Base-by-base conservation (phyloP, 2,888 invertebrate genomes). In the Nomada hirtipes region DNA sequence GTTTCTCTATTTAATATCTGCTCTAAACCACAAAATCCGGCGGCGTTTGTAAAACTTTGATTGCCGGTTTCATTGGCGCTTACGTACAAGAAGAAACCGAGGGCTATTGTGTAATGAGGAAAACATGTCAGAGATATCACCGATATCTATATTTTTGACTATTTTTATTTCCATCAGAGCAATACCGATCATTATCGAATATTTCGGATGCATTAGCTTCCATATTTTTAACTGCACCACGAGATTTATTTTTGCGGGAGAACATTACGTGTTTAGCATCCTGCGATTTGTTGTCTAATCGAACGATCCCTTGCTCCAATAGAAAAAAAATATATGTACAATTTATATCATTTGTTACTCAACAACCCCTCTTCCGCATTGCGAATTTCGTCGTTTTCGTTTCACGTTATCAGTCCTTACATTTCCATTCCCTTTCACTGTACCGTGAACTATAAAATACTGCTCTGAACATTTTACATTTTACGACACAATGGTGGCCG, bases 21-120 rank as follows among this genome's bases (percentile, higher is more conserved):
- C 29, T 15, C 3, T 29, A 53, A 53, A 60, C 26, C 52, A 76
- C 64, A 60, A 70, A 63, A 55, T 65, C 50, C 26, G 18, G 26
- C 26, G n/a, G 60, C 26, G 44, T 47, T 42, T 29, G 10, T 42
- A 42, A 23, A 44, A 65, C 44, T 64, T 50, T 68, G 50, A 29
- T 61, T 50, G n/a, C 13, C 57, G 50, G 15, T 70, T 67, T 44
- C 53, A 57, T 64, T 42, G 44, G 44, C 13, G 13, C 29, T 55
- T 80, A 77, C 76, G 52, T 76, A 81, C 73, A 81, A 50, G 55
- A 55, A 59, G 68, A 71, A 60, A 18, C 52, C 20, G 55, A 69
- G 73, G n/a, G 13, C 15, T 11, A 11, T 50, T 23, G 68, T n/a
- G 20, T 55, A 18, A 23, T 11, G n/a, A 52, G 44, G 50, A 70